Evolutionary conservation across 2,797 vertebrate genomes (phyloP).

Genomic region (Enteromius anoplus): DNA sequence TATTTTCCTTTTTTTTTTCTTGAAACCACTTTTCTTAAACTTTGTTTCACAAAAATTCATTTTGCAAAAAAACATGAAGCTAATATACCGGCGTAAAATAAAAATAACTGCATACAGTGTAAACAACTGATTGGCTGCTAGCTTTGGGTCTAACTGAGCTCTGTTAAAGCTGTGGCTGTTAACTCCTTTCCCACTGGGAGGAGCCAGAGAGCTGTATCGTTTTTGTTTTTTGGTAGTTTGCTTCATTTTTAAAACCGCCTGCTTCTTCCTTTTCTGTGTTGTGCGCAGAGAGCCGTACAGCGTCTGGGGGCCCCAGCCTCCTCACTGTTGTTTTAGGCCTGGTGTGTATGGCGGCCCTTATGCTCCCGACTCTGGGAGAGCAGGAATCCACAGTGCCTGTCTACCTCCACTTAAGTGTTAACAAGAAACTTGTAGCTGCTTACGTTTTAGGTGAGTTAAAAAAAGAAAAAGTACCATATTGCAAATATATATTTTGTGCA

Average conservation of each 20-base stretch:
- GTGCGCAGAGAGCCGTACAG: slow-evolving; percentile 84
- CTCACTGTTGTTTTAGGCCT: slow-evolving; percentile 94
- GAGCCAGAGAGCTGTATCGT: slow-evolving; percentile 58
- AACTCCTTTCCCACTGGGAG: slow-evolving; percentile 62
- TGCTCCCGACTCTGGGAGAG: slow-evolving; percentile 97
- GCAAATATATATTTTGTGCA: not conserved
- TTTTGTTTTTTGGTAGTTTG: not conserved
- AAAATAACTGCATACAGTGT: not conserved
- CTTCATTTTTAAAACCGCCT: not conserved
- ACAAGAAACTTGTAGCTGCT: slow-evolving; percentile 99
- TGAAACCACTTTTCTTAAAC: not conserved
- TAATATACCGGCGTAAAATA: not conserved
- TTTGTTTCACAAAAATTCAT: not conserved
- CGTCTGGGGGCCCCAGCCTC: slow-evolving; percentile 92
- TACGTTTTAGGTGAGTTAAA: slow-evolving; percentile 92
- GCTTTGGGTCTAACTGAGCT: not conserved
- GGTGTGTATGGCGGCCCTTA: slow-evolving; percentile 92
- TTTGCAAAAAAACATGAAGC: not conserved
- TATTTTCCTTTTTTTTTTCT: too few relatives aligned
- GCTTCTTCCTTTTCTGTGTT: slow-evolving; percentile 32
- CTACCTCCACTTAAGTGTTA: slow-evolving; percentile 99
- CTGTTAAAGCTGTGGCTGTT: slow-evolving; percentile 20
- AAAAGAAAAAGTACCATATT: not conserved
- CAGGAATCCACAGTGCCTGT: slow-evolving; percentile 97
- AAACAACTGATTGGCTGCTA: not conserved